Base-by-base conservation (phyloP, 2,888 invertebrate genomes). In the Boloria euphrosyne region DNA sequence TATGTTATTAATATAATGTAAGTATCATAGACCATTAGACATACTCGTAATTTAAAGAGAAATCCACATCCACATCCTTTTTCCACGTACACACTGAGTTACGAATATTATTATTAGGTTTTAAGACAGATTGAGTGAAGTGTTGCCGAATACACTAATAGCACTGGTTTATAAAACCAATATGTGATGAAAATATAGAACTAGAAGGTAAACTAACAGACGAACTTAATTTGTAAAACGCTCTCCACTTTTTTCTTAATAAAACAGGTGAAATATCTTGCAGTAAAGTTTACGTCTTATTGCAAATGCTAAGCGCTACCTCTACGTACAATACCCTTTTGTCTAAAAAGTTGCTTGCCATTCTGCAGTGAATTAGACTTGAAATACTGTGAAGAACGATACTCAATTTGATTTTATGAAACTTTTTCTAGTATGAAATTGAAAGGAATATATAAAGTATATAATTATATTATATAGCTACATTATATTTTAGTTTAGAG, bases 281-380 rank as follows among this genome's bases (percentile, higher is more conserved):
- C n/a, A n/a, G 5, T 47, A 47, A 47, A n/a, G n/a, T n/a, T 47
- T 47, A 47, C 47, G 13, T 16, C 6, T 54, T 54, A 54, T 54
- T 54, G 27, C 54, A n/a, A 54, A 54, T 54, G 38, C 38, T 13
- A 31, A 13, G 54, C 16, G 38, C 17, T 31, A 10, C 14, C 22
- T 31, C 53, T 16, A 38, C 22, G 10, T 52, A 38, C 31, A 38
- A 38, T 38, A 38, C 31, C 10, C 47, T n/a, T 6, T n/a, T 6
- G n/a, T 1, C n/a, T 47, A 47, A 47, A 47, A 47, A 13, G 47
- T 47, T 47, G 47, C n/a, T 16, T 47, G 47, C 47, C n/a, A 47
- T 13, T 47, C n/a, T 47, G 16, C 47, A 47, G n/a, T 47, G 47
- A 47, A 47, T 47, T 54, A 10, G 17, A 38, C 38, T 54, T 27